Conservation (phyloP, 2,113 vertebrate genomes). For the Tychaedon coryphoeus region DNA sequence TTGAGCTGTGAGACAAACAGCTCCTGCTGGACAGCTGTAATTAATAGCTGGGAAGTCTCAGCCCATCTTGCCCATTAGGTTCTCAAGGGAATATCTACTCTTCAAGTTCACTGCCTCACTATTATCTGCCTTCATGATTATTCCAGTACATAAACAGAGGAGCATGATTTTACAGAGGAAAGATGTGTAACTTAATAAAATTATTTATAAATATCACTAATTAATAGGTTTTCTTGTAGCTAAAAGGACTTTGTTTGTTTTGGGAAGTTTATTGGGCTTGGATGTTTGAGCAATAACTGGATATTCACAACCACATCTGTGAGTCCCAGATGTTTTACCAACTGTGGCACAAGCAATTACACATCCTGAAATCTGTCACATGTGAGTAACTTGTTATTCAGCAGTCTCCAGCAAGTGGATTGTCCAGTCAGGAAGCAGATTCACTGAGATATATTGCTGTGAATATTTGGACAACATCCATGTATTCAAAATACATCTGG, state of each 20-base stretch:
- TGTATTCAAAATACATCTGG: slow-evolving; percentile 33
- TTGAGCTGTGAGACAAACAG: not conserved
- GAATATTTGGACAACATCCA: slow-evolving; percentile 53
- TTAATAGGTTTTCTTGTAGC: not conserved
- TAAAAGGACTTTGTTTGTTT: not conserved
- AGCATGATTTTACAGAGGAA: not conserved
- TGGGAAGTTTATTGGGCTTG: not conserved
- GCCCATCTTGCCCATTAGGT: slow-evolving; percentile 17
- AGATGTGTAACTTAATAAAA: not conserved
- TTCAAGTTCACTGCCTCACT: not conserved
- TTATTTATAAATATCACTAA: not conserved
- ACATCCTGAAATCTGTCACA: slow-evolving; percentile 20
- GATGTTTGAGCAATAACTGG: slow-evolving; percentile 13
- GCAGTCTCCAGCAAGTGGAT: slow-evolving; percentile 8
- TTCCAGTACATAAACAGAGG: not conserved
- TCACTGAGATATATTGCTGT: slow-evolving; percentile 34
- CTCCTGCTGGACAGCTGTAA: slow-evolving; percentile 26
- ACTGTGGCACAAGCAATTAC: slow-evolving; percentile 43
- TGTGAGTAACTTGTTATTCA: slow-evolving; percentile 23
- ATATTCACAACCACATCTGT: slow-evolving; percentile 11
- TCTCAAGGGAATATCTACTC: not conserved
- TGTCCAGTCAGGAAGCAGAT: slow-evolving; percentile 53
- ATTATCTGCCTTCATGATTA: not conserved
- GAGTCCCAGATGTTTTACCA: slow-evolving; percentile 50
- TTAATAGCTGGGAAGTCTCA: slow-evolving; percentile 8